These are phyloP conservation scores for Chaetops frenatus DNA, from an alignment of 2,113 vertebrate genomes.

Conservation along the genomic window DNA sequence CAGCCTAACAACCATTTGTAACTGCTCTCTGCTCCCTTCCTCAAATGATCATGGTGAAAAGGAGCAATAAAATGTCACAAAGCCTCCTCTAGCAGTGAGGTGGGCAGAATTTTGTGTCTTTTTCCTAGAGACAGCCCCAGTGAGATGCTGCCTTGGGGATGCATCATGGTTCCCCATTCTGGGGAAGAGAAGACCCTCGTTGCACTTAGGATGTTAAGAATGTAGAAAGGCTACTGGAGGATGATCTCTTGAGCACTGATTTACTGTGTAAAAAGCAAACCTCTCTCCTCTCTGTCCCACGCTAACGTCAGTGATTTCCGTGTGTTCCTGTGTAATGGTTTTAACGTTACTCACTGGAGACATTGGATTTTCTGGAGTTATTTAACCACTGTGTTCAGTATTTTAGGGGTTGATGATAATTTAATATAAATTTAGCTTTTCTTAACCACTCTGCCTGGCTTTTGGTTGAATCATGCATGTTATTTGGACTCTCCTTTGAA, in stretches of 20 bases:
- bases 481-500: neutral
- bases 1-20: neutral
- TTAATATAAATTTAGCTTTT: slow-evolving; percentile 87
- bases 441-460: slow-evolving; percentile 70
- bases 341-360: slow-evolving; percentile 94
- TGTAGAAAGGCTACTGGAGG: slow-evolving; percentile 75
- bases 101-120: neutral
- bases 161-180: neutral
- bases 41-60: neutral
- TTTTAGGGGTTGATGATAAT: slow-evolving; percentile 81
- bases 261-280: slow-evolving; percentile 80
- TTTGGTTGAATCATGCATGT: slow-evolving; percentile 60
- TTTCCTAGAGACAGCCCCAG: neutral
- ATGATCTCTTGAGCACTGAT: slow-evolving; percentile 79
- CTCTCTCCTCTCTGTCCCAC: slow-evolving; percentile 69
- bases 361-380: slow-evolving; percentile 86
- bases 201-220: slow-evolving; percentile 77
- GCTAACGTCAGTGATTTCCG: slow-evolving; percentile 69
- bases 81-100: neutral
- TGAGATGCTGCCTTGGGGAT: neutral
- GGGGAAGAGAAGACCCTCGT: slow-evolving; percentile 33
- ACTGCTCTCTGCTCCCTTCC: neutral
- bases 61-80: neutral
- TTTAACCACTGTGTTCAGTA: slow-evolving; percentile 94
- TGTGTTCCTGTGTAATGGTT: slow-evolving; percentile 75